Percentiles rank a stretch among this genome's conserved stretches.
Conservation (phyloP, 2,888 invertebrate genomes). For the Protonemura montana region DNA sequence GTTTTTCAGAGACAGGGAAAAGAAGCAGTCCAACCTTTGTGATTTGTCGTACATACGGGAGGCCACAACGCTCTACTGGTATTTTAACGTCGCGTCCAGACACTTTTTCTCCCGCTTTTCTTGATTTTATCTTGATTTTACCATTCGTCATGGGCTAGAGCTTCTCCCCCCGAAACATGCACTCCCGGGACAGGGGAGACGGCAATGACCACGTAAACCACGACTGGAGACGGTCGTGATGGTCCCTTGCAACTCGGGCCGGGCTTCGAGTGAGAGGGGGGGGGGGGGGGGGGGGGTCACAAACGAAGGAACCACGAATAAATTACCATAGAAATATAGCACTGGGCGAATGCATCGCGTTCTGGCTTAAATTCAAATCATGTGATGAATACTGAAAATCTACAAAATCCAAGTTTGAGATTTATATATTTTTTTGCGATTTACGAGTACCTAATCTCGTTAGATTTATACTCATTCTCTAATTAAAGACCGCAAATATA, state of each 20-base stretch:
- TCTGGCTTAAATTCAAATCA: slow-evolving; percentile 33
- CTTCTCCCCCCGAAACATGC: not conserved
- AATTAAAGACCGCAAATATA: slow-evolving; percentile 24
- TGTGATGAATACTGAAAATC: slow-evolving; percentile 39
- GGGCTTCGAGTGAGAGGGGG: too few species aligned
- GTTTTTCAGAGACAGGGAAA: not conserved
- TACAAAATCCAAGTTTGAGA: not conserved
- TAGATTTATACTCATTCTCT: slow-evolving; percentile 30
- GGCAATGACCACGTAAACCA: slow-evolving; percentile 14
- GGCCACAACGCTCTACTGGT: not conserved
- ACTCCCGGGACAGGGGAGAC: not conserved
- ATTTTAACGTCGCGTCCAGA: not conserved
- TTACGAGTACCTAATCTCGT: not conserved
- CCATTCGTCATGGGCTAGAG: not conserved
- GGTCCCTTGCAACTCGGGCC: too few species aligned
- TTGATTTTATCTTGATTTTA: slow-evolving; percentile 4
- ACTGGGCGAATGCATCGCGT: not conserved
- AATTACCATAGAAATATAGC: slow-evolving; percentile 33
- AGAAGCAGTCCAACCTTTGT: not conserved
- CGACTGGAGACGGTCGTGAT: slow-evolving; percentile 9
- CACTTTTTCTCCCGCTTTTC: not conserved
- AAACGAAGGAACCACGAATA: slow-evolving; percentile 26
- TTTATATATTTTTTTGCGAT: slow-evolving; percentile 34
- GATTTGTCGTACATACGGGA: not conserved
- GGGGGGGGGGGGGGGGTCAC: not conserved